A percentile compares a stretch with the other conserved stretches of the same genome.
Evolutionary conservation across 2,797 vertebrate genomes (phyloP).

Genomic region (Hybognathus amarus): DNA sequence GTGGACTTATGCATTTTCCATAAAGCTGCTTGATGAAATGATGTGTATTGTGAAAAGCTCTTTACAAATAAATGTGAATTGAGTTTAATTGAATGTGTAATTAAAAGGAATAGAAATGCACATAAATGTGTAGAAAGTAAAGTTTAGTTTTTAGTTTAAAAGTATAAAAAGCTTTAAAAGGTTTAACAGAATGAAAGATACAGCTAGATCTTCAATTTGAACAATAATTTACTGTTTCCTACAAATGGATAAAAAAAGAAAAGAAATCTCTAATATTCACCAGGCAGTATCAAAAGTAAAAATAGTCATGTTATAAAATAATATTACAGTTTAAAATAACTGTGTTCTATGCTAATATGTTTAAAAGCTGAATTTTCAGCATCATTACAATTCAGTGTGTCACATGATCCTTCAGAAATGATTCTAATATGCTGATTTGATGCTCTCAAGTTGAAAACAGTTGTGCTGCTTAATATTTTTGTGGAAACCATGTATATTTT

Average conservation of each 20-base stretch:
- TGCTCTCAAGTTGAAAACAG: not conserved
- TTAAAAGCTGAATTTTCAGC: not conserved
- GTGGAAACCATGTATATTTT: not conserved
- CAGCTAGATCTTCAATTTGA: not conserved
- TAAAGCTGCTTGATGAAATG: too few relatives aligned
- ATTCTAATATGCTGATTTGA: not conserved
- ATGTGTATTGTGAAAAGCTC: too few relatives aligned
- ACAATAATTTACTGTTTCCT: not conserved
- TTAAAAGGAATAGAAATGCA: not conserved
- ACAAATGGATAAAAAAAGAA: not conserved
- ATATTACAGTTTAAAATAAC: not conserved
- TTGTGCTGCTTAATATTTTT: not conserved
- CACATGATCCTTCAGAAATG: too few relatives aligned
- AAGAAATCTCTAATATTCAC: too few relatives aligned
- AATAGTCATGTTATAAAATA: not conserved
- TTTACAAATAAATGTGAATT: too few relatives aligned
- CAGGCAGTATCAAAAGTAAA: not conserved
- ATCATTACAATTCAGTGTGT: not conserved
- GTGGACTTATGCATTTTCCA: too few relatives aligned
- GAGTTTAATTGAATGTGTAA: too few relatives aligned
- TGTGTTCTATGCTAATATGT: not conserved
- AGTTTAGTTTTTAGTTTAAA: not conserved
- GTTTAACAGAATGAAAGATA: not conserved
- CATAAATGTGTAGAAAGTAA: not conserved
- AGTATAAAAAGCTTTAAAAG: not conserved